Conservation (phyloP, 2,888 invertebrate species). For the Andricus quercusramuli region DNA sequence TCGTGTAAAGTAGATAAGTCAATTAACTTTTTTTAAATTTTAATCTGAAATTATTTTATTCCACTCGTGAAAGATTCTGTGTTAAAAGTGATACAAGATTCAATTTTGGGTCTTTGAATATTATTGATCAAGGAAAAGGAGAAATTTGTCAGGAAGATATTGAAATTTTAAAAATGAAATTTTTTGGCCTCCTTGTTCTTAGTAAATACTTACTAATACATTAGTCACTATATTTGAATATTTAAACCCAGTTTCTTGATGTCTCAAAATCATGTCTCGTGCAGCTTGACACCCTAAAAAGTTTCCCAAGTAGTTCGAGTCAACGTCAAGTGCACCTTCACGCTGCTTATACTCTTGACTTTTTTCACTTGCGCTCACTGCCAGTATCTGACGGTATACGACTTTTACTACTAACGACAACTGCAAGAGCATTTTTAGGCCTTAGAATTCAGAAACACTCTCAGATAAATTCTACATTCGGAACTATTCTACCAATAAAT, state of each 20-base stretch:
- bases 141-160: too few species aligned
- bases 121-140: too few species aligned
- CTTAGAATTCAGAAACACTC: neutral
- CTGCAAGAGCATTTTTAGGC: neutral
- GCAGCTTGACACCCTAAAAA: neutral
- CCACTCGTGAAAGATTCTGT: too few species aligned
- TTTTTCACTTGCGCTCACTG: neutral
- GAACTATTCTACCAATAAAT: neutral
- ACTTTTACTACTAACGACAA: neutral
- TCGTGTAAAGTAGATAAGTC: too few species aligned
- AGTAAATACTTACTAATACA: neutral
- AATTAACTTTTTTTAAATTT: too few species aligned
- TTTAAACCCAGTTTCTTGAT: neutral
- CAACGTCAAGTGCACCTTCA: slow-evolving; percentile 15
- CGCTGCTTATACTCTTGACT: neutral
- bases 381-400: neutral
- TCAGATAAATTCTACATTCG: neutral
- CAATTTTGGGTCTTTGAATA: too few species aligned
- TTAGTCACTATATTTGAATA: neutral
- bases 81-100: too few species aligned
- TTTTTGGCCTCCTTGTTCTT: neutral
- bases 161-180: too few species aligned
- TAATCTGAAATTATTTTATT: too few species aligned
- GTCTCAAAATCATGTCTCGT: neutral
- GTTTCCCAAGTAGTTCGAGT: neutral